Base-by-base conservation (phyloP, 2,113 vertebrate genomes). In the Amia ocellicauda region DNA sequence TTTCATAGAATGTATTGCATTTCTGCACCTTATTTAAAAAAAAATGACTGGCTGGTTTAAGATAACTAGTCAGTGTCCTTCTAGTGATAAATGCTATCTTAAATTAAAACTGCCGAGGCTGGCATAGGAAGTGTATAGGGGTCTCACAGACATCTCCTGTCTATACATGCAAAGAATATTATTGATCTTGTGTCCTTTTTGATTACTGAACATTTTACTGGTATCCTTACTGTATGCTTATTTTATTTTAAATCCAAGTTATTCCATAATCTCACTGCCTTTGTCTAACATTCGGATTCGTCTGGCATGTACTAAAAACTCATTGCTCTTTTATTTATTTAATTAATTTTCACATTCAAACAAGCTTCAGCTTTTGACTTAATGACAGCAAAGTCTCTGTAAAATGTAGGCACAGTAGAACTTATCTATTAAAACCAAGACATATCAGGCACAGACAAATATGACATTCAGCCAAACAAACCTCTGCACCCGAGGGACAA, bases 61-160 rank as follows among this genome's bases (percentile, higher is more conserved):
- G 40, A 29, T 65, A 51, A 50, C 23, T 55, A 58, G 26, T 47
- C 54, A 55, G 16, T 47, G 14, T 65, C 49, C 51, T 57, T 23
- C 23, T 17, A n/a, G 31, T 57, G 43, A 61, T 43, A 49, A 51
- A 41, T 52, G 14, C 52, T 66, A 64, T 19, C 29, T 58, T 54
- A 55, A 70, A 56, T 58, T 64, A 67, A 54, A 69, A 43, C 43
- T 62, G 19, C 63, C 42, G 17, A 43, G 43, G 45, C 24, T 36
- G 56, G 19, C 19, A 36, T 20, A 40, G 52, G 24, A 36, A n/a
- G 26, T 29, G 61, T 56, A 42, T 10, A 22, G 27, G 8, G 3
- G 3, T 50, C 5, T 17, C n/a, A 59, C 29, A 55, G 19, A 11
- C 51, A 19, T 14, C 42, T 66, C 53, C 41, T 43, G 29, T 40